Conservation (phyloP, 2,888 invertebrate genomes). For the Nomada ferruginata region DNA sequence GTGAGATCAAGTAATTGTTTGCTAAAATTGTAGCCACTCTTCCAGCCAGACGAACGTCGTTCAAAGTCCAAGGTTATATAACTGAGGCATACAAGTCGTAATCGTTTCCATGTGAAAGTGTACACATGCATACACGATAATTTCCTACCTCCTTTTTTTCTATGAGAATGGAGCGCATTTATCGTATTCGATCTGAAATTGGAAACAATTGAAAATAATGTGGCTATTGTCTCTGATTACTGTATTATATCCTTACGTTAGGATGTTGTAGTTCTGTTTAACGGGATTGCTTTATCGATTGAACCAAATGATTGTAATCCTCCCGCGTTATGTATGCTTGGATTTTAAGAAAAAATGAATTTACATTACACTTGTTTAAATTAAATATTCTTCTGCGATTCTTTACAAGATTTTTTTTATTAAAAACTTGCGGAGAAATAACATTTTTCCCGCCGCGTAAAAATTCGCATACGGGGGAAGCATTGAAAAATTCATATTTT, state of each 20-base stretch:
- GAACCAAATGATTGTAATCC: background rate
- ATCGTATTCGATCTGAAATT: background rate
- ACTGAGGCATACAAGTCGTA: slow-evolving; percentile 26
- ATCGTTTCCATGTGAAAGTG: slow-evolving; percentile 16
- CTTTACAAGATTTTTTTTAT: too few species aligned
- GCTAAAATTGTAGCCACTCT: slow-evolving; percentile 57
- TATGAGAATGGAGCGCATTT: background rate
- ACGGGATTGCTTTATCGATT: background rate
- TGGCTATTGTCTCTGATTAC: background rate
- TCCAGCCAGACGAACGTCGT: slow-evolving; percentile 46
- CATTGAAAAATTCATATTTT: too few species aligned
- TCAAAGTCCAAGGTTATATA: slow-evolving; percentile 67
- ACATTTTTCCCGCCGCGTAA: background rate
- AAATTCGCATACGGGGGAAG: background rate
- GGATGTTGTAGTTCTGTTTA: background rate
- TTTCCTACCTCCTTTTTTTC: background rate
- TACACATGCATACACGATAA: background rate
- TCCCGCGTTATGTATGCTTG: background rate
- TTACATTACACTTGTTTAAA: background rate
- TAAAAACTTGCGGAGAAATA: too few species aligned
- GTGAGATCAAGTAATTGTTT: slow-evolving; percentile 58
- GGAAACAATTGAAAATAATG: background rate
- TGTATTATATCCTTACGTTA: background rate
- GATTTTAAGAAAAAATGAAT: background rate
- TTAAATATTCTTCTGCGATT: background rate